A percentile compares a stretch with the other conserved stretches of the same genome.
Conservation (phyloP, 1,140 invertebrate species). For the Vollenhovia emeryi region DNA sequence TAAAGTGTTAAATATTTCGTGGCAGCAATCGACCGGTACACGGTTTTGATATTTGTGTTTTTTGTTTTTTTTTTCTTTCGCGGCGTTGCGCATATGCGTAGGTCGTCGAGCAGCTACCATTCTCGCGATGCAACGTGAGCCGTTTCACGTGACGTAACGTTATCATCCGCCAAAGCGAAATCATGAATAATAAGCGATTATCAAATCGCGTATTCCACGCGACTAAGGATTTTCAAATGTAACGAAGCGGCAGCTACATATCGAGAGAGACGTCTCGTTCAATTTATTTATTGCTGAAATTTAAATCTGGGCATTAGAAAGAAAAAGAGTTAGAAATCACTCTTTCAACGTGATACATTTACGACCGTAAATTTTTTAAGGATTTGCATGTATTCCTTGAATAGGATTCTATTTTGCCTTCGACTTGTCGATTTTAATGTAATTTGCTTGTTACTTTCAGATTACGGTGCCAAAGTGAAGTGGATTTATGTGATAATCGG, state of each 20-base stretch:
- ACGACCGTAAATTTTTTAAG: not conserved
- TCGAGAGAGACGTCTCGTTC: not conserved
- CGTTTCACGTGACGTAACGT: not conserved
- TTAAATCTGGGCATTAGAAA: not conserved
- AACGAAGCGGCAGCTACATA: not conserved
- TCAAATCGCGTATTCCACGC: not conserved
- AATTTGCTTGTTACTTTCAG: not conserved
- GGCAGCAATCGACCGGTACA: not conserved
- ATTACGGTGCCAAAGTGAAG: too few relatives aligned
- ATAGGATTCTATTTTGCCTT: not conserved
- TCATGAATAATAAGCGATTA: not conserved
- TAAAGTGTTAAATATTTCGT: slow-evolving; percentile 18
- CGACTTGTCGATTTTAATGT: not conserved
- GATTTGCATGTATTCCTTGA: not conserved
- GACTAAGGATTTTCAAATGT: not conserved
- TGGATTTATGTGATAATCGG: too few relatives aligned
- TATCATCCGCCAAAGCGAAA: not conserved
- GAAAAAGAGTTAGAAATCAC: not conserved
- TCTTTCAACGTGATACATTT: not conserved
- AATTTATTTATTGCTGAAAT: not conserved
- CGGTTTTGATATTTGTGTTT: not conserved
- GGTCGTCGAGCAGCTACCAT: not conserved
- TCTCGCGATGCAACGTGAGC: not conserved
- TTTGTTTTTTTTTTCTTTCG: not conserved
- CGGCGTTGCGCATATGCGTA: not conserved